A percentile compares a stretch with the other conserved stretches of the same genome.
Conservation (phyloP, 2,888 invertebrate genomes). For the Blastobasis adustella region DNA sequence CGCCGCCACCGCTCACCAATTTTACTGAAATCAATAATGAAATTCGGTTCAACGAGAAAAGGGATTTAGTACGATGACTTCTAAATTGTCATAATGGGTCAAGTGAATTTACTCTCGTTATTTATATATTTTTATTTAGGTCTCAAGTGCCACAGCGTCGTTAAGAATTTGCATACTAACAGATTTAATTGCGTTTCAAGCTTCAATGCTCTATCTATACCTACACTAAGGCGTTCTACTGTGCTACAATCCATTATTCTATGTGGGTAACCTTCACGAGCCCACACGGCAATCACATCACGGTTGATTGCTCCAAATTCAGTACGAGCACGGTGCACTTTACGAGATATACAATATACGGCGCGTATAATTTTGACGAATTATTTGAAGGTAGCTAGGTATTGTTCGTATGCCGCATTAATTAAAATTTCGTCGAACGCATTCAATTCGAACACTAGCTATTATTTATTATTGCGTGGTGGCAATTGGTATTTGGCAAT, state of each 20-base stretch:
- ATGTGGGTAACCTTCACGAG: conserved; percentile 3
- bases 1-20: conserved; percentile 30
- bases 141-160: no score
- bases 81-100: conserved; percentile 15
- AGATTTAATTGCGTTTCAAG: no score
- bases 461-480: background rate
- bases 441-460: no score
- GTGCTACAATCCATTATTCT: background rate
- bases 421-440: no score
- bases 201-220: no score
- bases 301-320: conserved; percentile 1
- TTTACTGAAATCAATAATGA: conserved; percentile 44
- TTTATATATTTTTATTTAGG: no score
- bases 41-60: conserved; percentile 28
- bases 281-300: conserved; percentile 4
- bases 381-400: no score
- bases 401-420: no score
- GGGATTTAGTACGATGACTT: background rate
- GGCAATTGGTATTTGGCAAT: conserved; percentile 6
- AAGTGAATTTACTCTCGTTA: background rate
- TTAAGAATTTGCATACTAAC: no score
- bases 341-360: background rate
- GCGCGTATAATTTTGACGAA: background rate
- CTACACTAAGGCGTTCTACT: no score
- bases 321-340: background rate